Evolutionary conservation across 23 tunicate genomes (phyloP), one percentile per base, ranked within the genome.

Genomic region (Clavelina lepadiformis): DNA sequence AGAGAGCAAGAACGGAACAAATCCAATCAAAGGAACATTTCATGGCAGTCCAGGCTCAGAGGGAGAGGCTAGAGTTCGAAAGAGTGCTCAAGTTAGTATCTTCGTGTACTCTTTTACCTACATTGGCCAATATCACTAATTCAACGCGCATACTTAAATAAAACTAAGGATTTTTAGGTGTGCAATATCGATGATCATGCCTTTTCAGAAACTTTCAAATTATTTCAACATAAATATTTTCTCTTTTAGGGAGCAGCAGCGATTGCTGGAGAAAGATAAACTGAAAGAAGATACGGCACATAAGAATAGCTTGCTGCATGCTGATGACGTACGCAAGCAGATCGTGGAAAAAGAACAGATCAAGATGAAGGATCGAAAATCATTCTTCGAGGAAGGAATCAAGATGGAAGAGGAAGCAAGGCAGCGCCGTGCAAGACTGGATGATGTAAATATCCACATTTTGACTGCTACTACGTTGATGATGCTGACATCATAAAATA

Each of bases 361-460:
- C 13, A 80, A 74, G 45, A 68, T 93, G 60, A 34, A 79, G 28
- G 93, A 93, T 35, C 46, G 98, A 22, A 85, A 74, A 60, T 67
- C 68, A 24, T 85, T 78, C 92, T 93, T 93, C 36, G 98, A 93
- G 55, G 98, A 93, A 63, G 98, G 93, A 41, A 67, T 79, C 45
- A 85, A 76, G 62, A 85, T 93, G 98, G 93, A 79, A 62, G 98
- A 83, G 47, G 97, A 89, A 70, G 97, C 97, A 24, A 68, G 89
- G 38, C 83, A 81, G 56, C 51, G 97, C 38, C 51, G 89, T 35
- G 70, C 69, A 6, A 69, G 80, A 61, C 83, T 89, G 23, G 85
- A 89, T 65, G 83, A 74, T 74, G 97, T 89, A 69, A 46, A 6
- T 23, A 35, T 25, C 31, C 19, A 29, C n/a, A n/a, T n/a, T n/a